A percentile compares a stretch with the other conserved stretches of the same genome.
Conservation (phyloP, 2,797 vertebrate genomes). For the Tangara arthus region DNA sequence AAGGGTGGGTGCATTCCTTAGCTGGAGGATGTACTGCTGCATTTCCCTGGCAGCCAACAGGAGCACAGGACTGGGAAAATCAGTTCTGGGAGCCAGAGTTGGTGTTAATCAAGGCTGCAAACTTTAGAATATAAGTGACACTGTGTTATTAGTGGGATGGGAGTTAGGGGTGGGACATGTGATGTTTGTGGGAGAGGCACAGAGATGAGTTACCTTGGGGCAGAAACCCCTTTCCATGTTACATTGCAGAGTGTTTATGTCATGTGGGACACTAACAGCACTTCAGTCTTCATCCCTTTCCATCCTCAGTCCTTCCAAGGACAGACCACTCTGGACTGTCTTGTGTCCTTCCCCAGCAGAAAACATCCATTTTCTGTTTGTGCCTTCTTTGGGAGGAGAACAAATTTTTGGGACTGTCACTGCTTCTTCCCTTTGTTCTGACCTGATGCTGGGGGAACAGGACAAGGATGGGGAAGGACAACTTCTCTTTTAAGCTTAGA, state of each 20-base stretch:
- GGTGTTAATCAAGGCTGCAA: neutral
- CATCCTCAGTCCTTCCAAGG: neutral
- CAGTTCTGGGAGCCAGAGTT: neutral
- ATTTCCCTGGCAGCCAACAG: neutral
- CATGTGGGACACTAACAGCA: neutral
- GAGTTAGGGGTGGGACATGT: accelerated
- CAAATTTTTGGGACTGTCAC: neutral
- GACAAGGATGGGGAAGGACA: neutral
- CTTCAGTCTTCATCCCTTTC: neutral
- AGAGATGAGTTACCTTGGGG: neutral
- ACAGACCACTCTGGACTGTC: neutral
- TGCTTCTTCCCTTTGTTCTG: neutral
- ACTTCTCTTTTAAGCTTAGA: neutral
- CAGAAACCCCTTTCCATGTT: neutral
- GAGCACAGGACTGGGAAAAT: neutral
- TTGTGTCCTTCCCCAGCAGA: neutral
- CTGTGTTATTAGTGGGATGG: neutral
- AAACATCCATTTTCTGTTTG: neutral
- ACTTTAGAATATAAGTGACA: accelerated
- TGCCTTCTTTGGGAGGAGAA: neutral
- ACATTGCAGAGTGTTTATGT: neutral
- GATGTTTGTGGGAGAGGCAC: neutral
- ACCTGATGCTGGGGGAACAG: neutral
- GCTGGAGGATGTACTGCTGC: neutral
- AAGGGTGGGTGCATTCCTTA: neutral